Conservation (phyloP, 2,888 invertebrate species). For the Ferrisia virgata region DNA sequence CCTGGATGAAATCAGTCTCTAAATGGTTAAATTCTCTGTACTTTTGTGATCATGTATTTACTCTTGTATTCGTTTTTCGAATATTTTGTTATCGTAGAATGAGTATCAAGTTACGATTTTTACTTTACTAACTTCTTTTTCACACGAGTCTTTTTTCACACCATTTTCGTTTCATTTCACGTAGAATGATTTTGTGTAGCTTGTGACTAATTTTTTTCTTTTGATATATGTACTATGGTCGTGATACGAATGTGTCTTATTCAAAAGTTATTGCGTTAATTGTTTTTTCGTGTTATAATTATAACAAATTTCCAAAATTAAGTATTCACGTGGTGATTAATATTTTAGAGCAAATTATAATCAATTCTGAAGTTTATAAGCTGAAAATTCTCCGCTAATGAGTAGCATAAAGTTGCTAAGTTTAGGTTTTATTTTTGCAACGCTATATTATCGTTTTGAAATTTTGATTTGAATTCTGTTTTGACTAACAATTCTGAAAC, state of each 20-base stretch:
- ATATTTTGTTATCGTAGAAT: not conserved
- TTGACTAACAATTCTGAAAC: not conserved
- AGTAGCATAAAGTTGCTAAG: too few relatives aligned
- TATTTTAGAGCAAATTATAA: not conserved
- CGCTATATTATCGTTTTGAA: too few relatives aligned
- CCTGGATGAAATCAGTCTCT: not conserved
- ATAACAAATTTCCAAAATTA: not conserved
- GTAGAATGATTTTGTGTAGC: not conserved
- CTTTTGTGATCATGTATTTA: not conserved
- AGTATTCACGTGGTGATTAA: not conserved
- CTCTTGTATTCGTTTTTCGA: not conserved
- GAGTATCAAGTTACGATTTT: not conserved
- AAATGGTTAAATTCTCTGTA: constrained; percentile 18
- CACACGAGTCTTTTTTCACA: too few relatives aligned
- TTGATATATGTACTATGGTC: not conserved
- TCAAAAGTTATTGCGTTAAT: not conserved
- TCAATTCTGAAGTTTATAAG: too few relatives aligned
- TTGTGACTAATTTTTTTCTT: not conserved
- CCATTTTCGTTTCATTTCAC: not conserved
- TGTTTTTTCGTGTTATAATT: not conserved
- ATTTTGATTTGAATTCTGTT: too few relatives aligned
- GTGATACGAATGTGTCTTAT: not conserved
- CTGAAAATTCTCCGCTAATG: too few relatives aligned
- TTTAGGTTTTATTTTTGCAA: too few relatives aligned
- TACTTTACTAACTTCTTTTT: not conserved